Base-by-base conservation (phyloP, 2,888 invertebrate genomes). In the Epicampocera succincta region DNA sequence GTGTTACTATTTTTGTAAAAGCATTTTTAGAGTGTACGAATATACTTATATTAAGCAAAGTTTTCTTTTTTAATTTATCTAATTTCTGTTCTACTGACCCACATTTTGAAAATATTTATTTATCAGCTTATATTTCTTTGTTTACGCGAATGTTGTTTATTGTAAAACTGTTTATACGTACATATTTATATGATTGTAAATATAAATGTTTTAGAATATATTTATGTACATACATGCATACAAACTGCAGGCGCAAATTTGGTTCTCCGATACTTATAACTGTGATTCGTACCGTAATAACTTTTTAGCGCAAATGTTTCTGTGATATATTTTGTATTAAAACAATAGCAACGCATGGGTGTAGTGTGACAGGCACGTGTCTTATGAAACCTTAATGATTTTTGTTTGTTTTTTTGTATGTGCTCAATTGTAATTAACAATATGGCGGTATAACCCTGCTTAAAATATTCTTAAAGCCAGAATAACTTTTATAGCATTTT, bases 91-190 rank as follows among this genome's bases (percentile, higher is more conserved):
- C 81, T 52, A 82, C 40, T 82, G 15, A 82, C 81, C 81, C 38
- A 82, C 44, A 60, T 82, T 77, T 52, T 12, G 11, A 1, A 69
- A 58, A 72, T 68, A 68, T 66, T 66, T 65, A 74, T 72, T 68
- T 63, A 72, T 61, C 29, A 68, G 68, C 71, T 81, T 58, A 61
- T 72, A 66, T 81, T 76, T 63, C 80, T 74, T 80, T 73, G 72
- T 72, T 68, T 29, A 61, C 58, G 40, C 5, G 48, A 46, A 50
- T 58, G 54, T 69, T 68, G n/a, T 65, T 52, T 38, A 33, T 71
- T 63, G 54, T 63, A 65, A 56, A 73, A 38, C 46, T 15, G 6
- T 33, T 44, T 40, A 15, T 38, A 12, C 21, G 33, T 40, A 50
- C 9, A 38, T 44, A 58, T 58, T 6, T 50, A 8, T 61, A 33